phyloP scores from a whole-genome alignment of 2,888 invertebrate genomes.

The Beris morrisii region DNA sequence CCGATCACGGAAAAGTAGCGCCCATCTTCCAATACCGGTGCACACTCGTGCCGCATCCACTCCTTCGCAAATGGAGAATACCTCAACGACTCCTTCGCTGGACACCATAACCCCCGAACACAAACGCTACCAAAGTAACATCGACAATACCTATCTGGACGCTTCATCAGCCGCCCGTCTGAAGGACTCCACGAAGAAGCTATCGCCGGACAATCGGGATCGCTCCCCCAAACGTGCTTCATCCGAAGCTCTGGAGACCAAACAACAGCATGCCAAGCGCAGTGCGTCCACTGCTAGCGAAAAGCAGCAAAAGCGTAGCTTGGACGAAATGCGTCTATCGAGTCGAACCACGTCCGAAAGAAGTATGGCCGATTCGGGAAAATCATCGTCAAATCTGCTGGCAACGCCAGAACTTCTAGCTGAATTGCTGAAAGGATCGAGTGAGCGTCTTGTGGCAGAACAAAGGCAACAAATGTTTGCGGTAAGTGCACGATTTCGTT shows the following conservation, averaged over 20 bases:
- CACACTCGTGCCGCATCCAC: conserved; percentile 55
- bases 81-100: conserved; percentile 40
- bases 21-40: conserved; percentile 52
- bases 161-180: conserved; percentile 1
- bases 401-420: conserved; percentile 71
- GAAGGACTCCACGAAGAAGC: conserved; percentile 41
- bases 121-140: conserved; percentile 47
- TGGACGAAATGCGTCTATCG: conserved; percentile 45
- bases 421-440: conserved; percentile 76
- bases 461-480: conserved; percentile 54
- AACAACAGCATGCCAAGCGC: conserved; percentile 49
- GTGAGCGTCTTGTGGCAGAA: conserved; percentile 72
- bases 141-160: conserved; percentile 43
- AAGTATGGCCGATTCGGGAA: conserved; percentile 37
- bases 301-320: conserved; percentile 48
- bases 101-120: conserved; percentile 43
- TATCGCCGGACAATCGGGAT: conserved; percentile 40
- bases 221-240: conserved; percentile 50
- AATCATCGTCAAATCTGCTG: conserved; percentile 42
- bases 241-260: conserved; percentile 48
- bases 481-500: conserved; percentile 45
- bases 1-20: conserved; percentile 51
- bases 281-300: conserved; percentile 50
- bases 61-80: conserved; percentile 54
- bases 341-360: conserved; percentile 40